A percentile compares a stretch with the other conserved stretches of the same genome.
Conservation (phyloP, 2,797 vertebrate genomes). For the Helicolenus hilgendorfi region DNA sequence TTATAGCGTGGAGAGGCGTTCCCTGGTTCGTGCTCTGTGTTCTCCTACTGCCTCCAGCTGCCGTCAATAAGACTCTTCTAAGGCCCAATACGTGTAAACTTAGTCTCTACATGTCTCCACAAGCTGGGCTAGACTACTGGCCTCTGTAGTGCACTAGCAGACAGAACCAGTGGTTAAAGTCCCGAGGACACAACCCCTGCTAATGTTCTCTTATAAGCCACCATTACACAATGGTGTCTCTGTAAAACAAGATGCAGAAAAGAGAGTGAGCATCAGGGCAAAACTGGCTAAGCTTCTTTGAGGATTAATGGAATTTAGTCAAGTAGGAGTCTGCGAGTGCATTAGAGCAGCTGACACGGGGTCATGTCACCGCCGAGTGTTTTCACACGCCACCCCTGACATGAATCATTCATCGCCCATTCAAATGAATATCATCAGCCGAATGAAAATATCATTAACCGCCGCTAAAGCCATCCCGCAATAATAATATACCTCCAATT, state of each 20-base stretch:
- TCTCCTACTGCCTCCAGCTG: constrained; percentile 80
- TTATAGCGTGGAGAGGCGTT: constrained; percentile 69
- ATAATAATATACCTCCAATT: constrained; percentile 90
- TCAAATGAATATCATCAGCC: constrained; percentile 84
- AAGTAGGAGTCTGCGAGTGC: constrained; percentile 83
- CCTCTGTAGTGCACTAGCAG: constrained; percentile 35
- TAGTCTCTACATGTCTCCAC: constrained; percentile 50
- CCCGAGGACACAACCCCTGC: constrained; percentile 68
- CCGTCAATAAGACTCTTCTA: constrained; percentile 78
- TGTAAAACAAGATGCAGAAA: constrained; percentile 85
- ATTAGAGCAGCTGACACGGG: constrained; percentile 79
- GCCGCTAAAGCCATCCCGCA: constrained; percentile 71
- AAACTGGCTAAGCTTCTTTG: constrained; percentile 86
- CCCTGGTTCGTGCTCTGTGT: constrained; percentile 73
- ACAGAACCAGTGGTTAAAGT: constrained; percentile 57
- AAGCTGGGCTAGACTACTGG: constrained; percentile 57
- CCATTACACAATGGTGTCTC: constrained; percentile 84
- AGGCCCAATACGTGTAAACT: constrained; percentile 63
- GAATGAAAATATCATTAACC: constrained; percentile 78
- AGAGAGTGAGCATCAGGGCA: constrained; percentile 77
- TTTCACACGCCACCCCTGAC: constrained; percentile 76
- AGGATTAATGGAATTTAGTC: constrained; percentile 89
- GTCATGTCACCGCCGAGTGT: constrained; percentile 76
- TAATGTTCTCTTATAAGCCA: constrained; percentile 79
- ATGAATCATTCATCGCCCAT: constrained; percentile 85